A percentile compares a stretch with the other conserved stretches of the same genome.
Evolutionary conservation across 2,113 vertebrate genomes (phyloP).

Genomic region (Eretmochelys imbricata): DNA sequence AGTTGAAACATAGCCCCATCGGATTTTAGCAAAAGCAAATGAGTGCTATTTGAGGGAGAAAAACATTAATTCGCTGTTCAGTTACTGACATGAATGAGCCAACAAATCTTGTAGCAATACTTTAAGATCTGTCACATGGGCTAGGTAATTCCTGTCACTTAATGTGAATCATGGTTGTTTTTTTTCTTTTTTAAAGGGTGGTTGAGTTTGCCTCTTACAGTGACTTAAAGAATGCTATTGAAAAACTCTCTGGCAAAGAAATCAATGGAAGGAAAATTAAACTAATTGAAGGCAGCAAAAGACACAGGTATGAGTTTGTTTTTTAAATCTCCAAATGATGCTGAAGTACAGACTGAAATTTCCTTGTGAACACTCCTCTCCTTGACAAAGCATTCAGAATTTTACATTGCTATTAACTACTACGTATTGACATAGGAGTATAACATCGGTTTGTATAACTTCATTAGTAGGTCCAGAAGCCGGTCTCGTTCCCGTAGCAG

Average conservation of each 20-base stretch:
- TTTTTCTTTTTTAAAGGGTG: slow-evolving; percentile 78
- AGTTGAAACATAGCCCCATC: neutral
- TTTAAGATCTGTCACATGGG: neutral
- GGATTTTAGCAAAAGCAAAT: neutral
- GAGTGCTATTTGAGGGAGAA: neutral
- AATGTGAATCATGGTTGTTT: neutral
- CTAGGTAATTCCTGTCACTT: neutral
- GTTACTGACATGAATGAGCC: neutral
- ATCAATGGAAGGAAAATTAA: slow-evolving; percentile 99
- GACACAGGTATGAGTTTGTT: slow-evolving; percentile 84
- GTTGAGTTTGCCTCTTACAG: slow-evolving; percentile 97
- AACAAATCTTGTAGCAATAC: neutral
- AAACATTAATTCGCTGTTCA: neutral
- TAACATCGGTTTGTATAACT: fast-evolving
- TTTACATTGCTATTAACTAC: neutral
- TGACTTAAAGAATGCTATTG: slow-evolving; percentile 96
- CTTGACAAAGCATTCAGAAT: fast-evolving
- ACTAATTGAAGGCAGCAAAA: slow-evolving; percentile 93
- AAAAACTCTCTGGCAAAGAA: slow-evolving; percentile 97
- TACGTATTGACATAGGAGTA: no score
- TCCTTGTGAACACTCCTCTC: neutral
- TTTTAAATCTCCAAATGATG: neutral
- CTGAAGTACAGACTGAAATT: fast-evolving
- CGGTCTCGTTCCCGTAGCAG: slow-evolving; percentile 91
- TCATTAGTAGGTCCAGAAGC: slow-evolving; percentile 87